Percentiles rank a stretch among this genome's conserved stretches.
These are phyloP conservation scores for Erpetoichthys calabaricus DNA, from an alignment of 2,797 vertebrate genomes.

Conservation along the genomic window DNA sequence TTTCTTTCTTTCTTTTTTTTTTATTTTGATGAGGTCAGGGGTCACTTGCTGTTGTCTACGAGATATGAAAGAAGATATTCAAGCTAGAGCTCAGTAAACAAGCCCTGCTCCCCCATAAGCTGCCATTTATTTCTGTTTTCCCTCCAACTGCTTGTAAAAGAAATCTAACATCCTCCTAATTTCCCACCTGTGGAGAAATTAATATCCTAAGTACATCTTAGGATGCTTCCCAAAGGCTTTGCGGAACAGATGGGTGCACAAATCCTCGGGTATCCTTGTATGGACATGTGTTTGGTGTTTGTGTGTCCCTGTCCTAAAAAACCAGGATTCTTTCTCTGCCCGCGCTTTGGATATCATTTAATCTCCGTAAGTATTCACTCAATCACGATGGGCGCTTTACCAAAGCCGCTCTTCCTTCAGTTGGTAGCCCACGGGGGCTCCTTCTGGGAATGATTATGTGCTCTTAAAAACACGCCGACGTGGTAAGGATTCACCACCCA, in stretches of 20 bases:
- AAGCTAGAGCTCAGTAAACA: conserved; percentile 20
- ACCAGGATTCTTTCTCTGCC: conserved; percentile 12
- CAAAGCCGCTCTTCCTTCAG: too few species aligned
- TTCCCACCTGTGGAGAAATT: conserved; percentile 58
- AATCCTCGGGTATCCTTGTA: conserved; percentile 45
- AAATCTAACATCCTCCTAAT: conserved; percentile 40
- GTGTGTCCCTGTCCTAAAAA: conserved; percentile 27
- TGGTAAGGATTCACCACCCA: too few species aligned
- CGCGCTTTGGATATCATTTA: too few species aligned
- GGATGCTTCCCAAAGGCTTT: conserved; percentile 52
- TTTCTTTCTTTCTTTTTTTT: conserved; percentile 12
- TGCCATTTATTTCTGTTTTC: conserved; percentile 22
- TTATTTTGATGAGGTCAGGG: not conserved
- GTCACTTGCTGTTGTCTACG: conserved; percentile 15
- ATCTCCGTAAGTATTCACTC: too few species aligned
- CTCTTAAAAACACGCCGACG: too few species aligned
- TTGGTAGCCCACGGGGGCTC: too few species aligned
- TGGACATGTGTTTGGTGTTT: conserved; percentile 44
- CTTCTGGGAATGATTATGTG: too few species aligned
- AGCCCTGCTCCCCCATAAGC: conserved; percentile 21
- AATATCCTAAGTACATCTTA: conserved; percentile 62
- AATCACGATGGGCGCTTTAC: too few species aligned
- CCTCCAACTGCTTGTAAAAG: conserved; percentile 15
- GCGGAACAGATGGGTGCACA: conserved; percentile 58
- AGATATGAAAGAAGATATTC: conserved; percentile 25